Conservation (phyloP, 2,113 vertebrate species). For the Serilophus lunatus region DNA sequence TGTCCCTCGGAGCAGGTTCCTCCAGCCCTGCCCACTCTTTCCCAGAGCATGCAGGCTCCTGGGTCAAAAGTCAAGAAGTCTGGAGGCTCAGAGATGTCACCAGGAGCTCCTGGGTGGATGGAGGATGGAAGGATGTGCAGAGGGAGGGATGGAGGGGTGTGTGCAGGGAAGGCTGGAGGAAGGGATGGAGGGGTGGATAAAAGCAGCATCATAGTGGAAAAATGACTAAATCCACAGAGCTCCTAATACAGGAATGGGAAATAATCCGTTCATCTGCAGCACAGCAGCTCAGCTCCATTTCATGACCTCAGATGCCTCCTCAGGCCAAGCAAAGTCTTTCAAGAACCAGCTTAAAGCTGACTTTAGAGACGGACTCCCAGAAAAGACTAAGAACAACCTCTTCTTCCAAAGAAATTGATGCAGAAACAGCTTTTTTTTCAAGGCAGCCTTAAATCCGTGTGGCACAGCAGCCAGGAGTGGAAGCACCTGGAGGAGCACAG, state of each 20-base stretch:
- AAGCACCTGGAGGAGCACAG: background rate
- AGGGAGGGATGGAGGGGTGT: background rate
- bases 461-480: background rate
- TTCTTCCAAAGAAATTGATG: background rate
- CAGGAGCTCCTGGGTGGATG: background rate
- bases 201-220: background rate
- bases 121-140: background rate
- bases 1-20: rapidly evolving
- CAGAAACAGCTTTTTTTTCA: background rate
- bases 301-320: conserved; percentile 12
- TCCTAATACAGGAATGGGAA: background rate
- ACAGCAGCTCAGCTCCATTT: background rate
- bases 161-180: background rate
- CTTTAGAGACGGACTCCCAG: background rate
- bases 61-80: background rate
- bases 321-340: background rate
- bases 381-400: background rate
- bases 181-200: background rate
- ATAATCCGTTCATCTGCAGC: conserved; percentile 13
- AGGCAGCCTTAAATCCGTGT: background rate
- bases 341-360: background rate
- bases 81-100: background rate
- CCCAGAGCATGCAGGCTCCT: background rate
- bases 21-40: background rate
- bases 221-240: background rate